Evolutionary conservation across 1,140 invertebrate genomes (phyloP), one percentile per base, ranked within the genome.

Genomic region (Drosophila subpulchrella): DNA sequence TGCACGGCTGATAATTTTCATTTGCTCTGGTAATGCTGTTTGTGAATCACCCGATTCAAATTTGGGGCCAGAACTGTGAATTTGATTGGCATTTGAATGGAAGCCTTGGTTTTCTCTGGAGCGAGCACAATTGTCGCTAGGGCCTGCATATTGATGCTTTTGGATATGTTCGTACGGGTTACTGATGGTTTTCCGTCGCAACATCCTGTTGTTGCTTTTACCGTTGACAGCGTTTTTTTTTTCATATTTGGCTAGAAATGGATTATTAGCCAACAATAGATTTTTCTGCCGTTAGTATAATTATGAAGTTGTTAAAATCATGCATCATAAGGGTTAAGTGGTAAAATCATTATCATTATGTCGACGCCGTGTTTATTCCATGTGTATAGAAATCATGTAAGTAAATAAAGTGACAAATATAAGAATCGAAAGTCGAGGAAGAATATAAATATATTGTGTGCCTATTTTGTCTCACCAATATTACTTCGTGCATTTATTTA

Each of bases 161-260:
- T 79, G 84, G 77, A 82, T 86, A 81, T 83, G 75, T 82, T 79
- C 75, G 74, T 83, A 90, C 75, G 86, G 86, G 81, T 86, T 81
- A 51, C 83, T 86, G 67, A 91, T 91, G 72, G 90, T 91, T 75
- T 86, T 79, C 75, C 86, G 81, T 77, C 83, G 86, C 60, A 76
- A 50, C 75, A 86, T 91, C 70, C 81, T 85, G 53, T 59, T 78
- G 56, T 36, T 39, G 71, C 51, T 68, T 17, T 41, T 48, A 39
- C 34, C 47, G 51, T 6, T 42, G 53, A 8, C 54, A 51, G 36
- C 30, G 70, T 66, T 68, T 67, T 51, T 27, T 15, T 75, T 73
- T 46, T 71, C 63, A 73, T 81, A 78, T 73, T 73, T 77, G 75
- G 74, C 90, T 91, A 90, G 65, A 88, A 91, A 85, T 88, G 80